phyloP scores from a whole-genome alignment of 2,888 invertebrate genomes.

The Idaea aversata region DNA sequence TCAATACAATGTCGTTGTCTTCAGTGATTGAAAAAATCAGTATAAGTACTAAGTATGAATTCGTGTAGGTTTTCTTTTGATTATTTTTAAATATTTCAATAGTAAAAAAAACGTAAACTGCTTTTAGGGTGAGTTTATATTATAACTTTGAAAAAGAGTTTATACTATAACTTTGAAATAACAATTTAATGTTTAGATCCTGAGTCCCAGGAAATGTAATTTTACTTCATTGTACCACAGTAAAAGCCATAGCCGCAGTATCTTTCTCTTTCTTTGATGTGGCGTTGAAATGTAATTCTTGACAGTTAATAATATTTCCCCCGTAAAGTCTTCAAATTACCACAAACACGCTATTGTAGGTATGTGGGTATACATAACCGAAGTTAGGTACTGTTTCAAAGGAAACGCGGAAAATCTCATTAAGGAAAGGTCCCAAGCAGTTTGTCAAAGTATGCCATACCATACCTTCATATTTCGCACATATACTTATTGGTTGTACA shows the following conservation, averaged over 20 bases:
- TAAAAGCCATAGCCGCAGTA: conserved; percentile 21
- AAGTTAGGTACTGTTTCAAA: conserved; percentile 10
- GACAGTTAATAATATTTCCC: conserved; percentile 28
- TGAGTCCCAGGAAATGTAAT: conserved; percentile 13
- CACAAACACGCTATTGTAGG: conserved; percentile 12
- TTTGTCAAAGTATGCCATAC: conserved; percentile 1
- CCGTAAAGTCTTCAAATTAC: conserved; percentile 25
- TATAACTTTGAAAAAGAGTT: not conserved
- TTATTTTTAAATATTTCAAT: not conserved
- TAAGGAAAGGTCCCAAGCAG: conserved; percentile 8
- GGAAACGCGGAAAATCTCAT: conserved; percentile 12
- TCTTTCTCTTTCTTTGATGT: conserved; percentile 29
- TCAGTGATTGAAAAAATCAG: not conserved
- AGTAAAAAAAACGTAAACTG: not conserved
- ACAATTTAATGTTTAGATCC: not conserved
- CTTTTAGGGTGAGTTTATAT: not conserved
- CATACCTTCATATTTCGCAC: not conserved
- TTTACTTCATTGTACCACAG: conserved; percentile 20
- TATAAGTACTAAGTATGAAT: not conserved
- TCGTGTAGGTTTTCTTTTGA: not conserved
- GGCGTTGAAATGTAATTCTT: conserved; percentile 30
- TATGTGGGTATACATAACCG: conserved; percentile 14
- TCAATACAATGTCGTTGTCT: conserved; percentile 4
- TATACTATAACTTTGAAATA: not conserved
- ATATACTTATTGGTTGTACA: not conserved